Conservation (phyloP, 2,797 vertebrate species). For the Discoglossus pictus region DNA sequence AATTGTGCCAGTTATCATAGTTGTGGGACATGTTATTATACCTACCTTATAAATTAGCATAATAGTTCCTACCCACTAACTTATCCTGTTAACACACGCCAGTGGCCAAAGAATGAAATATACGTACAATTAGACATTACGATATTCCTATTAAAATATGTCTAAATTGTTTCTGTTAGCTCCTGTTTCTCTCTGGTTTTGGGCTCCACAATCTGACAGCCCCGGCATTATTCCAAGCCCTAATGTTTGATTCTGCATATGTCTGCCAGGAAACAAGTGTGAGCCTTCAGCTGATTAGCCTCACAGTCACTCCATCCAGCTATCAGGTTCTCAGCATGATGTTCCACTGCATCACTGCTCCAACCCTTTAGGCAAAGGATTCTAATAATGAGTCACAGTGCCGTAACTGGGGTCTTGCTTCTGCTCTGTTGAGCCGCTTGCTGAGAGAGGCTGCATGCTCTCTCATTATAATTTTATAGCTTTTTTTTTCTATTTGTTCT, state of each 20-base stretch:
- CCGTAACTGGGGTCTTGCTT: slow-evolving; percentile 65
- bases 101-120: too few species aligned
- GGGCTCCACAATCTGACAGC: slow-evolving; percentile 40
- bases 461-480: slow-evolving; percentile 64
- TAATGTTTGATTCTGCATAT: slow-evolving; percentile 56
- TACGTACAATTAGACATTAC: too few species aligned
- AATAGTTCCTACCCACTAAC: too few species aligned
- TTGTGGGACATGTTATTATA: too few species aligned
- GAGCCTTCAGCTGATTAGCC: slow-evolving; percentile 74
- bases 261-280: slow-evolving; percentile 62
- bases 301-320: slow-evolving; percentile 71
- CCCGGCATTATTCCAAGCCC: neutral
- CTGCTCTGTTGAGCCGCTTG: slow-evolving; percentile 65
- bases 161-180: neutral
- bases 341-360: slow-evolving; percentile 65
- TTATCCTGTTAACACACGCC: too few species aligned
- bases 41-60: too few species aligned
- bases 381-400: slow-evolving; percentile 67
- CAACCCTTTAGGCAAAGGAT: slow-evolving; percentile 65
- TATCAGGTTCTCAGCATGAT: slow-evolving; percentile 76
- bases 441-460: slow-evolving; percentile 59
- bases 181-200: neutral
- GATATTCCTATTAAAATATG: too few species aligned
- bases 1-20: too few species aligned
- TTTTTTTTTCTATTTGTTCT: slow-evolving; percentile 54